phyloP scores from a whole-genome alignment of 2,888 invertebrate genomes.

The Melanotus villosus region DNA sequence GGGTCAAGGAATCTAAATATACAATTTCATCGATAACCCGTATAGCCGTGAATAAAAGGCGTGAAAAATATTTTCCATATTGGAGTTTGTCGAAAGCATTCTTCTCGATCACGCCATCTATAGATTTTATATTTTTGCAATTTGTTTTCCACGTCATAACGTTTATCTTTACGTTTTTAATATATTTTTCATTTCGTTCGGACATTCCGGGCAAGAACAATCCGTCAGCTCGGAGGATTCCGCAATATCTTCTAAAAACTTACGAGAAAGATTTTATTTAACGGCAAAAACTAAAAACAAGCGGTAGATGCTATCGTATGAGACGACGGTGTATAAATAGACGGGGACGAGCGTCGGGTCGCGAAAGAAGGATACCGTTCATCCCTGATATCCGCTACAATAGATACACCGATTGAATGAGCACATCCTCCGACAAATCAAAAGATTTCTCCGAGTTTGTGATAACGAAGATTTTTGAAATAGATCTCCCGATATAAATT shows the following conservation, averaged over 20 bases:
- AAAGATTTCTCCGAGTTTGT: constrained; percentile 30
- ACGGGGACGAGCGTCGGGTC: constrained; percentile 17
- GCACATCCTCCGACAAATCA: constrained; percentile 40
- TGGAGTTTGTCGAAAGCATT: constrained; percentile 45
- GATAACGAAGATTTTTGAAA: constrained; percentile 17
- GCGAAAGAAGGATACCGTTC: constrained; percentile 16
- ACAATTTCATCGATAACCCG: constrained; percentile 48
- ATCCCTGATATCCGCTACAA: constrained; percentile 39
- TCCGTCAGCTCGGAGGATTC: too few relatives aligned
- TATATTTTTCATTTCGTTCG: constrained; percentile 12
- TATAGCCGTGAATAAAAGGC: constrained; percentile 45
- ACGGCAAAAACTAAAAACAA: constrained; percentile 9
- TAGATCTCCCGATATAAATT: constrained; percentile 17
- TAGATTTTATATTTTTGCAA: constrained; percentile 41
- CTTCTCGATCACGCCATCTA: constrained; percentile 40
- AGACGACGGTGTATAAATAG: constrained; percentile 10
- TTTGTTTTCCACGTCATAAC: constrained; percentile 41
- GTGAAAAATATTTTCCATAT: constrained; percentile 52
- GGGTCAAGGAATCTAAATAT: constrained; percentile 48
- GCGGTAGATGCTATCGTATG: neutral
- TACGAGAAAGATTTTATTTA: neutral
- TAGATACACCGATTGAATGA: constrained; percentile 43
- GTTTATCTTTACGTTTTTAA: constrained; percentile 36
- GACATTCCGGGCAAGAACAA: too few relatives aligned
- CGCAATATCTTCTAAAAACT: neutral